Evolutionary conservation across 2,888 invertebrate species (phyloP).

Genomic region (Hymenopus coronatus): DNA sequence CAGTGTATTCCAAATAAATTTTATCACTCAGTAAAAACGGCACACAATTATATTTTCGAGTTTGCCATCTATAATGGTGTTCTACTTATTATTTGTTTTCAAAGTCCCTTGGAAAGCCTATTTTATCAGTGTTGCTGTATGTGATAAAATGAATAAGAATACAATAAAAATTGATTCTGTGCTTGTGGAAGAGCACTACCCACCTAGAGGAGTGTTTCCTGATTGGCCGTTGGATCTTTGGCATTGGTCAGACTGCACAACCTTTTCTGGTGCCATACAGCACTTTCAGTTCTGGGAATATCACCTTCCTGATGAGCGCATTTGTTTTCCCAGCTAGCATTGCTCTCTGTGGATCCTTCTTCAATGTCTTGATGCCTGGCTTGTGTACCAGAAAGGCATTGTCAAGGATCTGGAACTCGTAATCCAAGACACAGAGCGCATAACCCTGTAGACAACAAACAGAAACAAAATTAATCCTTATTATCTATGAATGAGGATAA

Average conservation of each 20-base stretch:
- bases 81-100: no score
- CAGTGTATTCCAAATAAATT: no score
- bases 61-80: no score
- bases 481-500: no score
- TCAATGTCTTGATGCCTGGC: slow-evolving; percentile 84
- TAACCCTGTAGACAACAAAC: slow-evolving; percentile 65
- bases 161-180: no score
- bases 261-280: slow-evolving; percentile 78
- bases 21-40: no score
- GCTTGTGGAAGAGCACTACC: neutral
- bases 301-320: slow-evolving; percentile 71
- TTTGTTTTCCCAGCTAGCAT: slow-evolving; percentile 74
- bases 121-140: no score
- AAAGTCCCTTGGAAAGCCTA: no score
- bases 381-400: slow-evolving; percentile 92
- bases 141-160: no score
- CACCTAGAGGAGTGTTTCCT: neutral
- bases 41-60: no score
- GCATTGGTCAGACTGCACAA: slow-evolving; percentile 66
- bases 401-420: slow-evolving; percentile 89
- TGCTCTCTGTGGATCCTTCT: slow-evolving; percentile 74
- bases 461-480: neutral
- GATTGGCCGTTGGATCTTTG: neutral
- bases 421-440: slow-evolving; percentile 83
- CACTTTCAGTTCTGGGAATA: slow-evolving; percentile 80